Evolutionary conservation across 2,888 invertebrate genomes (phyloP).

Genomic region (Tricholauxania praeusta): DNA sequence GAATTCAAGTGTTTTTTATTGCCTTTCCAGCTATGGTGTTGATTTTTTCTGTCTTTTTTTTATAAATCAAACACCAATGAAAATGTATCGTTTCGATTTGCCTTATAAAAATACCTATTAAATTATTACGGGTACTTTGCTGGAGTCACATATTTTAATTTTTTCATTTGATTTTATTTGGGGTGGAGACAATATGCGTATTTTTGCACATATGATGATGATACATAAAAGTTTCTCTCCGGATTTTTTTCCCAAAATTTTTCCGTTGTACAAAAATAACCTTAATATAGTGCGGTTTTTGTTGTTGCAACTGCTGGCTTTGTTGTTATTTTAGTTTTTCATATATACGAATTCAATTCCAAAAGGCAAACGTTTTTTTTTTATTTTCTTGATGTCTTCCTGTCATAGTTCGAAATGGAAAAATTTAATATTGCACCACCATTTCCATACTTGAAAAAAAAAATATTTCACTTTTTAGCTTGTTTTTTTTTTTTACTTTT

Average conservation of each 20-base stretch:
- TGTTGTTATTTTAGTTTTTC: conserved; percentile 12
- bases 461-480: conserved; percentile 2
- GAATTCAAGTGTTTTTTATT: neutral
- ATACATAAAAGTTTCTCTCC: conserved; percentile 27
- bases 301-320: conserved; percentile 35
- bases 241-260: neutral
- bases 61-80: neutral
- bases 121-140: neutral
- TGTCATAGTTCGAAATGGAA: no score
- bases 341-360: conserved; percentile 14
- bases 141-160: neutral
- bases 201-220: conserved; percentile 5
- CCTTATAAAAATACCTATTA: neutral
- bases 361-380: neutral
- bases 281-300: conserved; percentile 39
- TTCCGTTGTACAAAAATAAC: conserved; percentile 45
- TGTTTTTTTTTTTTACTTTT: conserved; percentile 28
- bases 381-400: no score
- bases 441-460: neutral
- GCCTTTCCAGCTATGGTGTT: neutral
- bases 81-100: neutral
- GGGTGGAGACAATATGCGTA: neutral
- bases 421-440: no score
- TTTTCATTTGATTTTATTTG: neutral
- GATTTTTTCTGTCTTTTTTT: no score